Conservation (phyloP, 23 tunicate genomes). For the Halocynthia roretzi region DNA sequence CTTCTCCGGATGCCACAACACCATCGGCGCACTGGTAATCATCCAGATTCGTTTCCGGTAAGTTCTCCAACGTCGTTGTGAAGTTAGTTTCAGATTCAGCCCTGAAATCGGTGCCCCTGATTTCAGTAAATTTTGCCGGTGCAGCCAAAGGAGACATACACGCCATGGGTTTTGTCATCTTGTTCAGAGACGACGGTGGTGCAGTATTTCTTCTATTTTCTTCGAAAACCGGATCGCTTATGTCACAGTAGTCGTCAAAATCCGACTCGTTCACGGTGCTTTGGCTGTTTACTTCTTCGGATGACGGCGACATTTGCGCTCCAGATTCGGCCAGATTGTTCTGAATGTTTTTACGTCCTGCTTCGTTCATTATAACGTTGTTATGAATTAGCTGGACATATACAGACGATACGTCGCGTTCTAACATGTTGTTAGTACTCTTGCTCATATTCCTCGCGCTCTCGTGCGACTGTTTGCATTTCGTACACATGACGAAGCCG, state of each 20-base stretch:
- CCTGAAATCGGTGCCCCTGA: background rate
- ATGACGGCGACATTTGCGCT: slow-evolving; percentile 7
- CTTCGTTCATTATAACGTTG: slow-evolving; percentile 19
- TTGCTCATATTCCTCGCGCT: slow-evolving; percentile 9
- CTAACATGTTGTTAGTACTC: slow-evolving; percentile 32
- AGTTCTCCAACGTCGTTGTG: slow-evolving; percentile 7
- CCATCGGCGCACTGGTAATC: slow-evolving; percentile 13
- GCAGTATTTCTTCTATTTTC: slow-evolving; percentile 23
- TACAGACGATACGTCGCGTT: slow-evolving; percentile 6
- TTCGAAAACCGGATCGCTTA: background rate
- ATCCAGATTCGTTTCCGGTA: slow-evolving; percentile 25
- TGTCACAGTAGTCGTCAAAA: slow-evolving; percentile 22
- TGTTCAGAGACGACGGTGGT: slow-evolving; percentile 14
- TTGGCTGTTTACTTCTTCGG: slow-evolving; percentile 1
- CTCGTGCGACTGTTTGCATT: slow-evolving; percentile 18
- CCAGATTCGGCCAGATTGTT: background rate
- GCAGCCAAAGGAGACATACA: background rate
- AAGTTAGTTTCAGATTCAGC: background rate
- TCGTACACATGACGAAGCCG: background rate
- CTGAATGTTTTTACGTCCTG: slow-evolving; percentile 3
- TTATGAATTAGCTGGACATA: slow-evolving; percentile 20
- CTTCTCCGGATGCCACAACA: slow-evolving; percentile 46
- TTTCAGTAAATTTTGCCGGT: background rate
- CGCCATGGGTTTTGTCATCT: slow-evolving; percentile 5
- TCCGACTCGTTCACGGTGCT: slow-evolving; percentile 7